Evolutionary conservation across 2,888 invertebrate genomes (phyloP).

Genomic region (Lithodes maja): DNA sequence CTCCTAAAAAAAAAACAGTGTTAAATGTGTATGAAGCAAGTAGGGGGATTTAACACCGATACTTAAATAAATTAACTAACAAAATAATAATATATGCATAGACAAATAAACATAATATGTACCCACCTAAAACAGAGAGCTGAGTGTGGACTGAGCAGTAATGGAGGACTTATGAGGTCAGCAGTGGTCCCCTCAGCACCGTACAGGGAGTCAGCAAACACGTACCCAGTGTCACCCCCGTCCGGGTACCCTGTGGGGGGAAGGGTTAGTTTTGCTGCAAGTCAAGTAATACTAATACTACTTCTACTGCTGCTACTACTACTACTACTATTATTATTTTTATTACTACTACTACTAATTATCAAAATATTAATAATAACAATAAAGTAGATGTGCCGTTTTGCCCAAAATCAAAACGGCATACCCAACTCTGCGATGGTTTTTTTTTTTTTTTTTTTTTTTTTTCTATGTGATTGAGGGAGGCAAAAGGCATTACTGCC

Average conservation of each 20-base stretch:
- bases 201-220: constrained; percentile 64
- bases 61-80: not conserved
- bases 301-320: too few species aligned
- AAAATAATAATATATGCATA: constrained; percentile 4
- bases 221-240: constrained; percentile 50
- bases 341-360: too few species aligned
- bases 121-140: constrained; percentile 50
- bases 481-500: too few species aligned
- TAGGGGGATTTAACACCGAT: not conserved
- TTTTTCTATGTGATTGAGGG: too few species aligned
- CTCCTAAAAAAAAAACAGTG: not conserved
- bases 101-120: constrained; percentile 29
- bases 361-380: too few species aligned
- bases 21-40: not conserved
- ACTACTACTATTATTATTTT: too few species aligned
- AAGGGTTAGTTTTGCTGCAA: too few species aligned
- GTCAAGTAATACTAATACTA: too few species aligned
- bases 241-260: constrained; percentile 41
- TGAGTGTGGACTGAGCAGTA: constrained; percentile 28
- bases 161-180: constrained; percentile 55
- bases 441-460: too few species aligned
- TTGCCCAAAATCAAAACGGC: too few species aligned
- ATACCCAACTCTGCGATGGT: too few species aligned
- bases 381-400: too few species aligned
- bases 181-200: constrained; percentile 58